Base-by-base conservation (phyloP, 2,797 vertebrate genomes). In the Enteromius mattozi region DNA sequence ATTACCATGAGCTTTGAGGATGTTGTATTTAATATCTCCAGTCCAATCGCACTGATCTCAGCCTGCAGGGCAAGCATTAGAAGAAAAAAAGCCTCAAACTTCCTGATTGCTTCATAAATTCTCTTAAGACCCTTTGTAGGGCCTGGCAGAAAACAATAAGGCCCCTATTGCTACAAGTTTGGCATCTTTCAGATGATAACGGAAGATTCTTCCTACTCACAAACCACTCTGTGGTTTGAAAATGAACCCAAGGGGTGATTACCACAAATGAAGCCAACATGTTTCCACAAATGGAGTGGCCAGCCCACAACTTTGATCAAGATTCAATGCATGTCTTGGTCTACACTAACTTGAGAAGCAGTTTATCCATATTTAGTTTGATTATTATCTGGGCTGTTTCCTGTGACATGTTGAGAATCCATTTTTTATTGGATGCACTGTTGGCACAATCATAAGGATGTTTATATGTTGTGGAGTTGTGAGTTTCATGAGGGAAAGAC, bases 221-320 rank as follows among this genome's bases (percentile, higher is more conserved):
- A 56, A 81, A 86, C 75, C 78, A 83, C 85, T 87, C 78, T 91
- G 90, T 88, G 89, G 90, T 92, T 91, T 89, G 90, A 93, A 92
- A 82, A 94, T 93, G 86, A 93, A 91, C 91, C 88, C 83, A n/a
- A 68, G 85, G 88, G 87, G 83, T 93, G 92, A 94, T 94, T 93
- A 89, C 86, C 82, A 88, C 91, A 90, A 93, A 93, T 91, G 83
- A 92, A 86, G 51, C 81, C 88, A 90, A 90, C 87, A 86, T 9
- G 49, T 91, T 90, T 79, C 81, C 86, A 89, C 91, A 82, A 76
- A 86, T 65, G 47, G 65, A 68, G 66, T 80, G 51, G 91, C 87
- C 83, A 85, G 85, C 86, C 85, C 86, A 81, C 13, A 65, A 33
- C 54, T 65, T 76, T 27, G 27, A 27, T 27, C 27, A 27, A 27